A percentile compares a stretch with the other conserved stretches of the same genome.
Evolutionary conservation across 2,113 vertebrate species (phyloP).

Genomic region (Henicopernis longicauda): DNA sequence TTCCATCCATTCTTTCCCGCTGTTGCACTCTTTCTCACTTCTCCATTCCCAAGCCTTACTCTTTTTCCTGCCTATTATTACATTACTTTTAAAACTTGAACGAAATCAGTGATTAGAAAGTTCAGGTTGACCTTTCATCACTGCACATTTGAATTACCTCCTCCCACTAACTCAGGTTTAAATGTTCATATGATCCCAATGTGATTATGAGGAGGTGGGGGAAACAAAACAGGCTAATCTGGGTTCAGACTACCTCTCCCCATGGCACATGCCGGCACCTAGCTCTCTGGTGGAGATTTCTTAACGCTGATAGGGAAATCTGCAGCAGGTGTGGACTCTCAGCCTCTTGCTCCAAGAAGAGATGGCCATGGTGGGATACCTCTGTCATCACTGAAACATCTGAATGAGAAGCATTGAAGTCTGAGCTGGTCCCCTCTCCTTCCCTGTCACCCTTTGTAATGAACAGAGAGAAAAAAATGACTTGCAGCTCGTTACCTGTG

Average conservation of each 20-base stretch:
- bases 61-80: not conserved
- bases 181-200: accelerated
- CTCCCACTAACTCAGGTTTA: not conserved
- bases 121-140: not conserved
- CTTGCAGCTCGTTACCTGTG: not conserved
- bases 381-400: not conserved
- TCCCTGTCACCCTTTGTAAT: not conserved
- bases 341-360: not conserved
- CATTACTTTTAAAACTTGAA: not conserved
- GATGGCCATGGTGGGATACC: not conserved
- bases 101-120: accelerated
- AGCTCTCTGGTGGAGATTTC: not conserved
- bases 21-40: not conserved
- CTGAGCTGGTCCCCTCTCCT: not conserved
- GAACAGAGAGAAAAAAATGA: not conserved
- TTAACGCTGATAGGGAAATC: not conserved
- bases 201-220: not conserved
- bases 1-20: not conserved
- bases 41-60: not conserved
- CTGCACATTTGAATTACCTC: not conserved
- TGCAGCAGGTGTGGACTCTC: not conserved
- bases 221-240: not conserved
- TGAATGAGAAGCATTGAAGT: not conserved
- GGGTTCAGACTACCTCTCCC: not conserved
- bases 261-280: accelerated